Conservation (phyloP, 1,140 invertebrate species). For the Dreissena rostriformis region DNA sequence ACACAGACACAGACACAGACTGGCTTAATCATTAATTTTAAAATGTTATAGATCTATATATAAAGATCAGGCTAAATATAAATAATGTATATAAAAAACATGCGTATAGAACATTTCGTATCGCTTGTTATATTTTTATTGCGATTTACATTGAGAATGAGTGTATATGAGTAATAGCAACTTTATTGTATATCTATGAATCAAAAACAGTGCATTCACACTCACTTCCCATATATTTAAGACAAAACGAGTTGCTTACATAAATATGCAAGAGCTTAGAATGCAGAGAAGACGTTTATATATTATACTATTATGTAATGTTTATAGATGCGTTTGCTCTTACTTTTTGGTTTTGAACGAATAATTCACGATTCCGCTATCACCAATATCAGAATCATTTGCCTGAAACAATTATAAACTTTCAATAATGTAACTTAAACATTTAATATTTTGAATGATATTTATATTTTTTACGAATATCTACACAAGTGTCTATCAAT, state of each 20-base stretch:
- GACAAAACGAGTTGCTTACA: not conserved
- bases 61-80: too few relatives aligned
- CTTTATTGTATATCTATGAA: not conserved
- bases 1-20: too few relatives aligned
- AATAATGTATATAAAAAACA: too few relatives aligned
- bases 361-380: conserved; percentile 10
- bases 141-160: too few relatives aligned
- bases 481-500: too few relatives aligned
- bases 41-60: too few relatives aligned
- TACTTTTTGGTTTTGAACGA: conserved; percentile 23
- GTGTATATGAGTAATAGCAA: not conserved
- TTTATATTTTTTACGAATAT: too few relatives aligned
- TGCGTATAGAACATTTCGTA: too few relatives aligned
- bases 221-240: not conserved
- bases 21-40: too few relatives aligned
- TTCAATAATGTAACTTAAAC: not conserved
- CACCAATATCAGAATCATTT: conserved; percentile 10
- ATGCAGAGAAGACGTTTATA: not conserved
- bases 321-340: not conserved
- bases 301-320: not conserved
- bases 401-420: not conserved
- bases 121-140: too few relatives aligned
- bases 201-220: not conserved
- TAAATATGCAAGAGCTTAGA: not conserved
- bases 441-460: too few relatives aligned